A percentile compares a stretch with the other conserved stretches of the same genome.
phyloP scores from a whole-genome alignment of 2,113 vertebrate species.

The Coregonus clupeaformis region DNA sequence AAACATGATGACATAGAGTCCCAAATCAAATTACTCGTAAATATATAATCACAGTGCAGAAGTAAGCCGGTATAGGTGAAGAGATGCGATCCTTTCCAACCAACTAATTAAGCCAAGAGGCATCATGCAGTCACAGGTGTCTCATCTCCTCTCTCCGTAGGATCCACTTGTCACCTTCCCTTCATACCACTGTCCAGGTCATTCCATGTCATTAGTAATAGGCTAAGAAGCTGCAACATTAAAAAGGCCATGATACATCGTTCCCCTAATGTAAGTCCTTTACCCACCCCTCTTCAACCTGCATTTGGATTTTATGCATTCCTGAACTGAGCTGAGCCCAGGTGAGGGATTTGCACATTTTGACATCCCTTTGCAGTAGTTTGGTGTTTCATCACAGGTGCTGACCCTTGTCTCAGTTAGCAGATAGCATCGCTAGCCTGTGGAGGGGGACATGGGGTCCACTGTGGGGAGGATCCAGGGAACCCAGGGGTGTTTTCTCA shows the following conservation, averaged over 20 bases:
- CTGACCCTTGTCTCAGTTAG: constrained; percentile 36
- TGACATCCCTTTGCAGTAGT: constrained; percentile 41
- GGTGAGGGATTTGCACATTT: constrained; percentile 41
- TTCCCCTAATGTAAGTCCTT: background rate
- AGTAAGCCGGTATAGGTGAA: too few relatives aligned
- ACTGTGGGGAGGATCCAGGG: constrained; percentile 15
- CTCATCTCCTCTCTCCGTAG: constrained; percentile 14
- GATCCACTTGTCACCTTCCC: background rate
- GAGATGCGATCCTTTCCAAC: background rate
- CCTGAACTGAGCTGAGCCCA: constrained; percentile 16
- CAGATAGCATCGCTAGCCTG: constrained; percentile 22
- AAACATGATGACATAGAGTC: constrained; percentile 4
- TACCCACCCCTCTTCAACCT: background rate
- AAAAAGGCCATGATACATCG: constrained; percentile 15
- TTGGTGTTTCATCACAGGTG: constrained; percentile 50
- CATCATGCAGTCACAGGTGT: constrained; percentile 16
- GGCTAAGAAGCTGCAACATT: constrained; percentile 31
- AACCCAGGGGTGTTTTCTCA: constrained; percentile 37
- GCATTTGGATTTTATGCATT: constrained; percentile 20
- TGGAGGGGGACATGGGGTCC: constrained; percentile 24
- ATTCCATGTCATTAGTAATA: constrained; percentile 25
- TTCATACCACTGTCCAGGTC: background rate
- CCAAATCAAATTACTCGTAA: background rate
- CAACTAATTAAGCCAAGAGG: constrained; percentile 8
- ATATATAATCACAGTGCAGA: background rate